phyloP scores from a whole-genome alignment of 1,140 invertebrate species.

The Nebria ingens region DNA sequence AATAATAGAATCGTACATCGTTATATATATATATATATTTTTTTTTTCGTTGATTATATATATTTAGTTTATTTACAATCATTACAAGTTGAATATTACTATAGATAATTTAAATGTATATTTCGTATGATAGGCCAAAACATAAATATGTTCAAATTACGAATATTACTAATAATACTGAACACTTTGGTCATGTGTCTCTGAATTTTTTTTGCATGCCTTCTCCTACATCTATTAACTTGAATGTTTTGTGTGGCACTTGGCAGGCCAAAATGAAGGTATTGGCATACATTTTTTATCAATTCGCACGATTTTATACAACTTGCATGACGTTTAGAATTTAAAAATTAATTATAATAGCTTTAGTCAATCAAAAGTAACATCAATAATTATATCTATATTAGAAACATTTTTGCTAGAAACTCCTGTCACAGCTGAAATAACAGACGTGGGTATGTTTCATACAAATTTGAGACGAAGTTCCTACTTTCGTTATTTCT shows the following conservation, averaged over 20 bases:
- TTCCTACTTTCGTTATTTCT: too few relatives aligned
- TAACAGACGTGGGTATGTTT: too few relatives aligned
- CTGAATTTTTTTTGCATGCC: slow-evolving; percentile 48
- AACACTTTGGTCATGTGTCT: slow-evolving; percentile 35
- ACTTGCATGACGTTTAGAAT: neutral
- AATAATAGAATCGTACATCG: slow-evolving; percentile 25
- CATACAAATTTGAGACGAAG: too few relatives aligned
- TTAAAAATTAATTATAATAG: neutral
- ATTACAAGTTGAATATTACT: too few relatives aligned
- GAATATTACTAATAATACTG: neutral
- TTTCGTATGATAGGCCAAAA: slow-evolving; percentile 7
- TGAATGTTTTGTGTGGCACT: slow-evolving; percentile 51
- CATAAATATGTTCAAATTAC: neutral
- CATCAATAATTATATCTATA: too few relatives aligned
- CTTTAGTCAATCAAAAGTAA: too few relatives aligned
- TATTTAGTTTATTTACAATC: slow-evolving; percentile 31
- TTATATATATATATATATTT: slow-evolving; percentile 16
- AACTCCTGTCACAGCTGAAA: too few relatives aligned
- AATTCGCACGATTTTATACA: slow-evolving; percentile 13
- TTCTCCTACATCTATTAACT: slow-evolving; percentile 41
- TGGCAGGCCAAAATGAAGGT: slow-evolving; percentile 48
- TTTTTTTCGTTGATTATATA: too few relatives aligned
- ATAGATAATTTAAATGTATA: too few relatives aligned
- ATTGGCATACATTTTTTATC: slow-evolving; percentile 38
- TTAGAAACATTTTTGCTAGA: too few relatives aligned